Evolutionary conservation across 1,140 invertebrate species (phyloP).

Genomic region (Ostrea edulis): DNA sequence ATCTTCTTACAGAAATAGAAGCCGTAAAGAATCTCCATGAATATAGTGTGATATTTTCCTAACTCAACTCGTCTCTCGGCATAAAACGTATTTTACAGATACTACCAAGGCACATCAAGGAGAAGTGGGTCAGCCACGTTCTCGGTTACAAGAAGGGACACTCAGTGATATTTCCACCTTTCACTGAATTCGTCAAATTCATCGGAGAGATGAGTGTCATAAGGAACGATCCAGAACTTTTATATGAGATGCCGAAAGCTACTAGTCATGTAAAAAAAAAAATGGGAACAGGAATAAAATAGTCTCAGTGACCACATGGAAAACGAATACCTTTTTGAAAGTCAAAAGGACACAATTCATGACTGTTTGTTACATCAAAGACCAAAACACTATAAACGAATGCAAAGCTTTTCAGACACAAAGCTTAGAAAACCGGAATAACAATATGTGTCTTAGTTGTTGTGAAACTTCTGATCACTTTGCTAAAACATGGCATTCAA

Average conservation of each 20-base stretch:
- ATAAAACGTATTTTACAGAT: conserved; percentile 34
- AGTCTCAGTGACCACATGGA: neutral
- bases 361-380: conserved; percentile 40
- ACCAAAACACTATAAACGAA: conserved; percentile 39
- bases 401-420: conserved; percentile 40
- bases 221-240: conserved; percentile 37
- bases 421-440: conserved; percentile 8
- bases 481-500: conserved; percentile 9
- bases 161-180: conserved; percentile 40
- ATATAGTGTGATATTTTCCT: conserved; percentile 37
- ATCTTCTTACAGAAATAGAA: conserved; percentile 39
- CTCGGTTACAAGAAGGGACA: conserved; percentile 31
- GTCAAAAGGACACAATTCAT: no score
- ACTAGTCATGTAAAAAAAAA: no score
- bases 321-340: neutral
- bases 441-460: conserved; percentile 44
- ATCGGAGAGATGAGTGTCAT: conserved; percentile 42
- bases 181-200: conserved; percentile 42
- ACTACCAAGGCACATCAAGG: no score
- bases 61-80: conserved; percentile 42
- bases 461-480: conserved; percentile 49
- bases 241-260: neutral
- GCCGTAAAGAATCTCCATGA: neutral
- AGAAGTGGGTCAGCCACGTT: no score
- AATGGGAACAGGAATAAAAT: neutral